Base-by-base conservation (phyloP, 2,113 vertebrate species). In the Jacana jacana region DNA sequence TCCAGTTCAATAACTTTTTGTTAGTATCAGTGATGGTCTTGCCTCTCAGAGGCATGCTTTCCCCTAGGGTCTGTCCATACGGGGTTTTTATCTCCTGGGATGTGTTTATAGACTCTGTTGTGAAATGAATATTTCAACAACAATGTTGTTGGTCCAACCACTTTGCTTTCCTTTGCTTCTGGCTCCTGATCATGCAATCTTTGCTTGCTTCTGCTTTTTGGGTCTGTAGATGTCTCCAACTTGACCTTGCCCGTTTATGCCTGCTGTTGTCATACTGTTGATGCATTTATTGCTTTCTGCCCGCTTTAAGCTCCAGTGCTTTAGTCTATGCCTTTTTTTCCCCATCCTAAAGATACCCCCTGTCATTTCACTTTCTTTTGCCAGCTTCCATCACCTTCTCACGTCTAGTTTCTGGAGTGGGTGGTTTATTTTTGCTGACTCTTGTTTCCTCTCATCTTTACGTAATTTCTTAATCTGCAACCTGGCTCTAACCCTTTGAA, bases 301-400 rank as follows among this genome's bases (percentile, higher is more conserved):
- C 79, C 91, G 39, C 65, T 87, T 95, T 79, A 79, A 81, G 49
- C 70, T 94, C n/a, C 39, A 72, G 16, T 93, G 64, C 86, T 88
- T 86, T 58, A 93, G 68, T 75, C 72, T 92, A 0, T 86, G 48
- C 58, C 49, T 40, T 80, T 69, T 39, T 17, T 10, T 3, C 39
- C 17, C 19, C 14, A 60, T 90, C 76, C 90, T 94, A 75, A 88
- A 94, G 68, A 83, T 73, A 68, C 11, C 82, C 81, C 24, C 77
- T 89, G 85, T 94, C 81, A 93, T 88, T 94, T 91, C 52, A 60
- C 52, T 91, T 93, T 81, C 90, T 93, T 94, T 92, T 93, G 83
- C 80, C 84, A 92, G 18, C 84, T 94, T 80, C 92, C 65, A 84
- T 93, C 87, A 88, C 40, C 64, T 91, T 94, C 89, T 71, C 88